Percentiles rank a stretch among this genome's conserved stretches.
These are phyloP conservation scores for Malthinus flaveolus DNA, from an alignment of 2,888 invertebrate species.

Conservation along the genomic window DNA sequence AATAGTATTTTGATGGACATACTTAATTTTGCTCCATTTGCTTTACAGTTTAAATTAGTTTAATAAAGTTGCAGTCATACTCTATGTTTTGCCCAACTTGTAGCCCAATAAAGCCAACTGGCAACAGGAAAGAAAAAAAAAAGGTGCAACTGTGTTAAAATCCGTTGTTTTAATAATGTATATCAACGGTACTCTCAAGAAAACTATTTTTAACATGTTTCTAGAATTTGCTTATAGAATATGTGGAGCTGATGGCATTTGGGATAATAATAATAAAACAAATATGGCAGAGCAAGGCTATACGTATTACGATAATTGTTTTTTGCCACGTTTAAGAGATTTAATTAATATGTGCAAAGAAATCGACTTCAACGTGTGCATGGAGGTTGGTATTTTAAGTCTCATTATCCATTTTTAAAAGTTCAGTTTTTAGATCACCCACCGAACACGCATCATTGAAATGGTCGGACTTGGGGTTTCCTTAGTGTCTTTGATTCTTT, in stretches of 20 bases:
- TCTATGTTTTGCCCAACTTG: no score
- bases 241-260: constrained; percentile 60
- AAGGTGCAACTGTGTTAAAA: no score
- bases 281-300: constrained; percentile 63
- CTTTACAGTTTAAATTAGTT: no score
- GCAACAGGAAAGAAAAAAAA: no score
- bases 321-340: constrained; percentile 68
- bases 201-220: constrained; percentile 14
- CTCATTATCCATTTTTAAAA: not conserved
- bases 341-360: constrained; percentile 62
- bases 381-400: constrained; percentile 34
- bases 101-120: no score
- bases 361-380: constrained; percentile 47
- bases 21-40: no score
- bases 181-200: no score
- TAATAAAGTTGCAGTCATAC: no score
- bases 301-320: constrained; percentile 84
- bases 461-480: constrained; percentile 81
- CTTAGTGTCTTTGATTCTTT: constrained; percentile 71
- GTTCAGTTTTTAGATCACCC: constrained; percentile 63
- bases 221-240: constrained; percentile 38
- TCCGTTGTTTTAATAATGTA: no score
- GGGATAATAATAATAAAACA: constrained; percentile 61
- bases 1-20: no score
- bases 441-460: constrained; percentile 75